phyloP scores from a whole-genome alignment of 2,888 invertebrate genomes.

The Drosophila percnosoma region DNA sequence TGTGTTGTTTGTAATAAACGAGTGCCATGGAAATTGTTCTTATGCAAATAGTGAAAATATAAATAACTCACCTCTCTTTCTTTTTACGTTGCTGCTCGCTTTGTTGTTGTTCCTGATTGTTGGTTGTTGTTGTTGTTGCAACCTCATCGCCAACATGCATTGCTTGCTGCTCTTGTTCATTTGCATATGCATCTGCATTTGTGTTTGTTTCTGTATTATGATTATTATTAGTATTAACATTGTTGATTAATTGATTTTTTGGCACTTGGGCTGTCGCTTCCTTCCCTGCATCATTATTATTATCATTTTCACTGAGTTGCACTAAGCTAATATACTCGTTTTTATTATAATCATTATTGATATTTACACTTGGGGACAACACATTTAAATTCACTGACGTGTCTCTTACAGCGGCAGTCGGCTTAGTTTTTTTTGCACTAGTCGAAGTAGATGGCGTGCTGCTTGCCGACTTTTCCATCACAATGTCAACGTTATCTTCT shows the following conservation, averaged over 20 bases:
- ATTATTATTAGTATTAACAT: slow-evolving; percentile 47
- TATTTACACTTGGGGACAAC: slow-evolving; percentile 61
- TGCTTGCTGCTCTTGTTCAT: slow-evolving; percentile 35
- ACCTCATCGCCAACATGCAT: slow-evolving; percentile 13
- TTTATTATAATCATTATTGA: slow-evolving; percentile 41
- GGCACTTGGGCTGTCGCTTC: slow-evolving; percentile 54
- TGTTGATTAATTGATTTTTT: slow-evolving; percentile 50
- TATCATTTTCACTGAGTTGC: slow-evolving; percentile 32
- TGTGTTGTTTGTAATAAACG: slow-evolving; percentile 1
- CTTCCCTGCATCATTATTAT: slow-evolving; percentile 15
- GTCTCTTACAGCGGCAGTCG: slow-evolving; percentile 48
- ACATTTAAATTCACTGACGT: slow-evolving; percentile 62
- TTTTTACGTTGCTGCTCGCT: slow-evolving; percentile 22
- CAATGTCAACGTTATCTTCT: slow-evolving; percentile 29
- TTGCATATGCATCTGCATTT: slow-evolving; percentile 24
- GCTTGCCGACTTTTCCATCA: slow-evolving; percentile 31
- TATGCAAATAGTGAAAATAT: slow-evolving; percentile 14
- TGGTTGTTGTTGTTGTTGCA: slow-evolving; percentile 27
- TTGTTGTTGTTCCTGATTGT: slow-evolving; percentile 11
- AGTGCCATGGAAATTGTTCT: slow-evolving; percentile 26
- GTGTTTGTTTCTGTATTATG: slow-evolving; percentile 30
- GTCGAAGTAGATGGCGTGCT: slow-evolving; percentile 32
- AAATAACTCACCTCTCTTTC: slow-evolving; percentile 51
- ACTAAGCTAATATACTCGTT: slow-evolving; percentile 57
- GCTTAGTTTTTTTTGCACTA: slow-evolving; percentile 37